Evolutionary conservation across 2,797 vertebrate genomes (phyloP), one percentile per base, ranked within the genome.

Genomic region (Sebastes matsubarae): DNA sequence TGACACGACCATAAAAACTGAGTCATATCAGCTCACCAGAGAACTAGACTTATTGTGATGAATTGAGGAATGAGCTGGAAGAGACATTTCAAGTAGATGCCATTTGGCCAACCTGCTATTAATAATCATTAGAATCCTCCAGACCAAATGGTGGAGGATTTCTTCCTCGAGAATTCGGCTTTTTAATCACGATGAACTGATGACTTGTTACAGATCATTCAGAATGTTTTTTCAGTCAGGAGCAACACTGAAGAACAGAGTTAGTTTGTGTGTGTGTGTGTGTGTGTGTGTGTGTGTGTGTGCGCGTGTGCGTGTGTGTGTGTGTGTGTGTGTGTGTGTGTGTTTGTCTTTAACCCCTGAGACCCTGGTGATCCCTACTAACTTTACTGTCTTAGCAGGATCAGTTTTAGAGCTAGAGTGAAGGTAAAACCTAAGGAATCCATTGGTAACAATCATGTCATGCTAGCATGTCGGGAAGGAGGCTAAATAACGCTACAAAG

Each of bases 11-110:
- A 46, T 66, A 24, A 69, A 73, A 50, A 72, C 18, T 34, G 64
- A 18, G 22, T 70, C 36, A 30, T n/a, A 5, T 65, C 38, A 50
- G 10, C 54, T 68, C 14, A 69, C 27, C 32, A 46, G 57, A 80
- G 27, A 29, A 57, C 0, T 5, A 18, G 8, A 27, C 22, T 38
- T 36, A 11, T 46, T 61, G 24, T 65, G 50, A 61, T 70, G 52
- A 78, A 57, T 38, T 36, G 60, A 36, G 38, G 57, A 61, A 66
- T 59, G 12, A 63, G 10, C n/a, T 66, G 30, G 25, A 70, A 68
- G 36, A 60, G 20, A 29, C 38, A 65, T 25, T 70, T 55, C 13
- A 24, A 42, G 14, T 42, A 42, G 38, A 50, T 4, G 2, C 68
- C 4, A 22, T 72, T 54, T 74, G 34, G 34, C 36, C 6, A 67